phyloP scores from a whole-genome alignment of 2,113 vertebrate species.

The Chionomys nivalis region DNA sequence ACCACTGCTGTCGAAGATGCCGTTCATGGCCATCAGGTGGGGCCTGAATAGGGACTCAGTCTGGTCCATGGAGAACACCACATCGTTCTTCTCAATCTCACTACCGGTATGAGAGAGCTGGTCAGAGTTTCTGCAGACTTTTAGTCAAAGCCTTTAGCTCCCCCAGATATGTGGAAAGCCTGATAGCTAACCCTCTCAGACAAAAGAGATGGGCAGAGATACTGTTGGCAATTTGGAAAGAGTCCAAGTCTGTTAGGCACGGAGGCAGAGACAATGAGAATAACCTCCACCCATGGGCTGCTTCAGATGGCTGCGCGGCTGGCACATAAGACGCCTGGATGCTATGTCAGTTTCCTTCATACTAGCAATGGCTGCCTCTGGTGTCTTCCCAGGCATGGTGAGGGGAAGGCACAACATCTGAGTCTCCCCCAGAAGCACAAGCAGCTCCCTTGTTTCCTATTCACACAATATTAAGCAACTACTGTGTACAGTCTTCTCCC shows the following conservation, averaged over 20 bases:
- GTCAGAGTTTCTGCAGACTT: slow-evolving; percentile 57
- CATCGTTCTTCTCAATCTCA: slow-evolving; percentile 94
- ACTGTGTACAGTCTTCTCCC: background rate
- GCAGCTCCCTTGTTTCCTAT: background rate
- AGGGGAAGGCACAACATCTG: background rate
- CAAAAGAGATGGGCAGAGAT: background rate
- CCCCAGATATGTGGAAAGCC: background rate
- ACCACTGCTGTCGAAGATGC: slow-evolving; percentile 86
- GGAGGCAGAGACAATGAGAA: accelerated
- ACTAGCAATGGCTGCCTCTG: background rate
- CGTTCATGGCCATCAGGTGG: slow-evolving; percentile 86
- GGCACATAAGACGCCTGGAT: accelerated
- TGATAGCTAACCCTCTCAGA: background rate
- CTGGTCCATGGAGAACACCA: slow-evolving; percentile 97
- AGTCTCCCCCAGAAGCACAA: background rate
- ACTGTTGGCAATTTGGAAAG: background rate
- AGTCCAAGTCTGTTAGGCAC: background rate
- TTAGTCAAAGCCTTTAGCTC: background rate
- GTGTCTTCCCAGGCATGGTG: background rate
- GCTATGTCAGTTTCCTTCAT: background rate
- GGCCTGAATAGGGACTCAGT: slow-evolving; percentile 95
- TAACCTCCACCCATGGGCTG: accelerated
- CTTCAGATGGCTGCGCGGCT: too few species aligned
- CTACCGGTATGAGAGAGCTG: slow-evolving; percentile 82
- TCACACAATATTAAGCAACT: background rate